Percentiles rank a stretch among this genome's conserved stretches.
phyloP scores from a whole-genome alignment of 2,113 vertebrate species.

The Eptesicus fuscus region DNA sequence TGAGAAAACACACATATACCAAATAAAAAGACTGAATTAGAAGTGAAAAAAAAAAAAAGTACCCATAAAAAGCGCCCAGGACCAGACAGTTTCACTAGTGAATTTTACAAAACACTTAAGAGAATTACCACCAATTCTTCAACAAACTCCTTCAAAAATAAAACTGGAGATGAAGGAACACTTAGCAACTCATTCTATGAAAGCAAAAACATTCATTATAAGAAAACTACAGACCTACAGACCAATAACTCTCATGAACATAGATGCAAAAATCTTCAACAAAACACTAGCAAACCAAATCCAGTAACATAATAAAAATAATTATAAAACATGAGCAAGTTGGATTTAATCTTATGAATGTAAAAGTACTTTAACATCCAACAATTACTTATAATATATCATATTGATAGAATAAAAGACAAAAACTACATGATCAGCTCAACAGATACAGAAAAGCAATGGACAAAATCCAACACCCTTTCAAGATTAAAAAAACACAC shows the following conservation, averaged over 20 bases:
- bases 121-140: slow-evolving; percentile 4
- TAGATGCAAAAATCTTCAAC: background rate
- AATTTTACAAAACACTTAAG: background rate
- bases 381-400: background rate
- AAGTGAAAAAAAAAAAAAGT: background rate
- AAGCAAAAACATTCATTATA: background rate
- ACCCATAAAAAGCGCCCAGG: background rate
- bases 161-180: background rate
- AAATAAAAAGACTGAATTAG: background rate
- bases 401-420: background rate
- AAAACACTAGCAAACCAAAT: background rate
- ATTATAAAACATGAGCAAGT: background rate
- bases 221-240: background rate
- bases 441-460: slow-evolving; percentile 5
- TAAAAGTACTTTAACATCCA: background rate
- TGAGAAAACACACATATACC: background rate
- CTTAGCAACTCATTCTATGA: background rate
- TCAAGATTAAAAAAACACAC: background rate
- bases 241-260: background rate
- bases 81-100: background rate
- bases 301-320: background rate
- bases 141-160: background rate
- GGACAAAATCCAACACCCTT: background rate
- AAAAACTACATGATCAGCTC: background rate
- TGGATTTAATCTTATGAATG: background rate